phyloP scores from a whole-genome alignment of 2,888 invertebrate species.

The Euzophera pinguis region DNA sequence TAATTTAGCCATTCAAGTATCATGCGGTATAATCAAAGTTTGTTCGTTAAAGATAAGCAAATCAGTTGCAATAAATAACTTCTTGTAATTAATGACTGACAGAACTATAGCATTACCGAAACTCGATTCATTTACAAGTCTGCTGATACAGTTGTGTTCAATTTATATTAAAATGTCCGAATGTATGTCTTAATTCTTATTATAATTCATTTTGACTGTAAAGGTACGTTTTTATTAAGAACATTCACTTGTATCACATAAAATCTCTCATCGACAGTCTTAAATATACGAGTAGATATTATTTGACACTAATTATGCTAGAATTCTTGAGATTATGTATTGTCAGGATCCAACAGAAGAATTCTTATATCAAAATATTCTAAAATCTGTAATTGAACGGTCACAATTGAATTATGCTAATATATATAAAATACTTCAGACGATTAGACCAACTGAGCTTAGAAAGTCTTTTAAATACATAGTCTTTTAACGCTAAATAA shows the following conservation, averaged over 20 bases:
- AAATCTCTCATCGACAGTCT: background rate
- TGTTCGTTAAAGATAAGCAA: background rate
- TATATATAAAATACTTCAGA: too few relatives aligned
- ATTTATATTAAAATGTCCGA: constrained; percentile 11
- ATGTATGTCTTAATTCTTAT: background rate
- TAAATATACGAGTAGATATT: too few relatives aligned
- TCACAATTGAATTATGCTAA: too few relatives aligned
- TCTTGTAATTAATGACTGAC: background rate
- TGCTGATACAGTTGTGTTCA: background rate
- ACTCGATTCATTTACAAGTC: background rate
- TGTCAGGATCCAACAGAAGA: too few relatives aligned
- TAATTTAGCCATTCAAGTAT: background rate
- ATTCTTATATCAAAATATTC: too few relatives aligned
- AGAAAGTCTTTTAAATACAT: too few relatives aligned
- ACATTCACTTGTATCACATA: background rate
- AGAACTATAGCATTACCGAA: background rate
- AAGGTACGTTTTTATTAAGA: background rate
- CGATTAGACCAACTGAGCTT: too few relatives aligned
- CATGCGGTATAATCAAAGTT: background rate
- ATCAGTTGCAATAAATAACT: constrained; percentile 9
- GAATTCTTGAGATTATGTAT: too few relatives aligned
- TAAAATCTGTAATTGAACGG: too few relatives aligned
- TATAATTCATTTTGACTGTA: background rate
- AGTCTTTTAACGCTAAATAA: too few relatives aligned
- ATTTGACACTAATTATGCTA: too few relatives aligned